A percentile compares a stretch with the other conserved stretches of the same genome.
phyloP scores from a whole-genome alignment of 2,888 invertebrate genomes.

The Spisula solida region DNA sequence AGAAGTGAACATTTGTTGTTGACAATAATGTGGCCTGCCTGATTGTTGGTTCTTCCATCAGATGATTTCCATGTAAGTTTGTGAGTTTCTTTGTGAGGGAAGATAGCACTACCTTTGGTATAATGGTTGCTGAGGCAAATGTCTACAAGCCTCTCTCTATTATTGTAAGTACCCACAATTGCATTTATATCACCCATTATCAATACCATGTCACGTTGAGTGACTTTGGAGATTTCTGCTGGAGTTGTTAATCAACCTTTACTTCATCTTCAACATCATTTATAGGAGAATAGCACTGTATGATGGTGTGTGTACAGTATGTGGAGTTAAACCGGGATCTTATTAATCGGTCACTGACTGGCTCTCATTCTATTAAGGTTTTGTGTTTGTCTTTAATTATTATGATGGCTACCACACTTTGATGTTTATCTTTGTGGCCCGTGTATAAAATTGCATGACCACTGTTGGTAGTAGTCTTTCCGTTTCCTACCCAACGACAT shows the following conservation, averaged over 20 bases:
- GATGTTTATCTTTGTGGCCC: no score
- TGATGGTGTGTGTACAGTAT: no score
- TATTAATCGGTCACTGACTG: not conserved
- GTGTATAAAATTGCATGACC: not conserved
- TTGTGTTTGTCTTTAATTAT: no score
- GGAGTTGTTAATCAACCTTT: not conserved
- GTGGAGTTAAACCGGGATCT: not conserved
- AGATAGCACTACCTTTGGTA: constrained; percentile 65
- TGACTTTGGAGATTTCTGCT: not conserved
- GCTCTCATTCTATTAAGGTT: not conserved
- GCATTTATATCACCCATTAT: no score
- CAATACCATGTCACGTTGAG: not conserved
- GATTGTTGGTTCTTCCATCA: constrained; percentile 56
- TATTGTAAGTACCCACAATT: not conserved
- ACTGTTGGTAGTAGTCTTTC: not conserved
- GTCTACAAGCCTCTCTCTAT: not conserved
- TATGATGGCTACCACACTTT: no score
- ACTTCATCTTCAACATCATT: no score
- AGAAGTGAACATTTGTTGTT: constrained; percentile 14
- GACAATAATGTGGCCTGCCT: constrained; percentile 57
- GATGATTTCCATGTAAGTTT: no score
- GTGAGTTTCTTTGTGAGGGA: constrained; percentile 63
- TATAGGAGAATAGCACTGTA: no score
- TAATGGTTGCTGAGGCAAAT: not conserved
- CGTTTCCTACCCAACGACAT: not conserved